Conservation (phyloP, 2,113 vertebrate species). For the Siphamia tubifer region DNA sequence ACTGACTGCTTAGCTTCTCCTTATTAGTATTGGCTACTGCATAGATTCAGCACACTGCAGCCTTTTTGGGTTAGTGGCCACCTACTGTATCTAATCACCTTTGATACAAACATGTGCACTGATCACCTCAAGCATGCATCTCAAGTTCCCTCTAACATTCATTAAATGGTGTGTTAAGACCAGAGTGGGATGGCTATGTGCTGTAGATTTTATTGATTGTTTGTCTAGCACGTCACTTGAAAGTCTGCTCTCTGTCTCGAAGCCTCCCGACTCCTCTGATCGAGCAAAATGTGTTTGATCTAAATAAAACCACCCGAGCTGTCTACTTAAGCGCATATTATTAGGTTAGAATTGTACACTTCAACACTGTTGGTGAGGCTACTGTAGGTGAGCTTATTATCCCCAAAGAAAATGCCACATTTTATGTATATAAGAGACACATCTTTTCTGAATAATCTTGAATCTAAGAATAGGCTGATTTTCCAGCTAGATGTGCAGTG, state of each 20-base stretch:
- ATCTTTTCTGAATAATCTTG: constrained; percentile 32
- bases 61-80: constrained; percentile 13
- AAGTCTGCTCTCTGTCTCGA: background rate
- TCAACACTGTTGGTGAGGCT: background rate
- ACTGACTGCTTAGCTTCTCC: constrained; percentile 60
- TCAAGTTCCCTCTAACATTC: background rate
- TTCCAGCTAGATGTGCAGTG: constrained; percentile 48
- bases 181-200: background rate
- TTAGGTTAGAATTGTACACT: background rate
- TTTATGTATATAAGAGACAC: constrained; percentile 25
- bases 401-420: constrained; percentile 19
- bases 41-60: constrained; percentile 35
- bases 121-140: constrained; percentile 25
- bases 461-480: constrained; percentile 54
- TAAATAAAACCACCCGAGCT: background rate
- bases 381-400: background rate
- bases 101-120: constrained; percentile 16
- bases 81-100: constrained; percentile 35
- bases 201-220: constrained; percentile 12
- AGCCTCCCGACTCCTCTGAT: background rate
- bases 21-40: constrained; percentile 61
- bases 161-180: constrained; percentile 16
- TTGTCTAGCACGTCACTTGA: background rate
- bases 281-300: background rate
- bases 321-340: background rate